Base-by-base conservation (phyloP, 1,140 invertebrate genomes). In the Cherax destructor region DNA sequence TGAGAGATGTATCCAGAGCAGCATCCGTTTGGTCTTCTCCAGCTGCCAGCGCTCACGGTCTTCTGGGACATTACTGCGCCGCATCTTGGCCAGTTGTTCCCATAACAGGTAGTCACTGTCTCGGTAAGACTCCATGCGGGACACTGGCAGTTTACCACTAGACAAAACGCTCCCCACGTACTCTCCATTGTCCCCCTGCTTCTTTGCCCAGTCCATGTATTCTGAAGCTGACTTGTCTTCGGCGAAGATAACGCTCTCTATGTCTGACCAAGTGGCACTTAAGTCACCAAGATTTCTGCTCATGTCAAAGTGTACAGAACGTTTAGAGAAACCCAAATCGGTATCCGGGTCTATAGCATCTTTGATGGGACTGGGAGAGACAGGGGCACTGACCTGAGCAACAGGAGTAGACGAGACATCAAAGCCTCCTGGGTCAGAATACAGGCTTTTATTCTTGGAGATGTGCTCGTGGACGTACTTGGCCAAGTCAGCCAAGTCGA, bases 181-280 rank as follows among this genome's bases (percentile, higher is more conserved):
- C 24, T 59, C 79, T 30, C 47, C 69, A 59, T n/a, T 72, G 65
- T 87, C 81, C 18, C 92, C 86, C 21, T 65, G 61, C 18, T 65
- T 65, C 52, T 56, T 13, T 56, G 52, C 52, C 52, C 52, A 10
- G 50, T 83, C 86, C 18, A 77, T n/a, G 21, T 61, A 59, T 24
- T 91, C 93, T 4, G 76, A 80, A 13, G 83, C 85, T 13, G 83
- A 74, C 4, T 80, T 84, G 30, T 93, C 92, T n/a, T 94, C 94
- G 30, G 93, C 93, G 76, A 94, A 94, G 41, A 94, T 94, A 7
- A 94, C 76, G 86, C 94, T 94, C 84, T 94, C 94, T 69, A 94
- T 80, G 65, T 94, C 94, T 81, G 94, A 94, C 94, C 94, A 94
- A 1, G 93, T 93, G n/a, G 88, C 81, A n/a, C 74, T 80, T 69